These are phyloP conservation scores for Folsomia manolachei DNA, from an alignment of 2,888 invertebrate species.

Conservation along the genomic window DNA sequence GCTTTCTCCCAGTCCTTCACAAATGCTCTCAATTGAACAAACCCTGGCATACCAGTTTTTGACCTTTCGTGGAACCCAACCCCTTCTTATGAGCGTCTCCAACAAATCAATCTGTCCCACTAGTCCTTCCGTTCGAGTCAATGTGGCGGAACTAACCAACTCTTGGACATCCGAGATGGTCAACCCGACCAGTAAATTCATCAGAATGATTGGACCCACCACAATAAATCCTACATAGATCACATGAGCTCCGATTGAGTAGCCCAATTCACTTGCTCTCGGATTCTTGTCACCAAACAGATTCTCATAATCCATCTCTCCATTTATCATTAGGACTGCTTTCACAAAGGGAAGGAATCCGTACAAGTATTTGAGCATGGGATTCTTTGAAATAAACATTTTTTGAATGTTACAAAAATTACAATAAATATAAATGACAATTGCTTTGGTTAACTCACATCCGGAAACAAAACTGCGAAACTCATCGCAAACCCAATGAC, in stretches of 20 bases:
- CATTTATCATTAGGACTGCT: conserved; percentile 50
- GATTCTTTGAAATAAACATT: conserved; percentile 21
- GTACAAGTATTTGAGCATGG: conserved; percentile 20
- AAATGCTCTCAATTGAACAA: too few relatives aligned
- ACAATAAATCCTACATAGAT: conserved; percentile 48
- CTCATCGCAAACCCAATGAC: conserved; percentile 75
- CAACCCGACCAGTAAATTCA: conserved; percentile 51
- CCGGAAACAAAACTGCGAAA: conserved; percentile 74
- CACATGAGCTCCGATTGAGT: conserved; percentile 44
- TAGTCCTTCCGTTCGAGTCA: background rate
- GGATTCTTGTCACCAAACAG: conserved; percentile 38
- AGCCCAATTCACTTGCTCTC: conserved; percentile 26
- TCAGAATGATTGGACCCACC: conserved; percentile 48
- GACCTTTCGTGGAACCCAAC: background rate
- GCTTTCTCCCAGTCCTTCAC: too few relatives aligned
- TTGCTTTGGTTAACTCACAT: background rate
- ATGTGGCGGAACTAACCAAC: background rate
- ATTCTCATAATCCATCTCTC: conserved; percentile 48
- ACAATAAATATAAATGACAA: background rate
- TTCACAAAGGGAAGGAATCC: conserved; percentile 33
- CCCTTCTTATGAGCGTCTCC: background rate
- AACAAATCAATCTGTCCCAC: conserved; percentile 7
- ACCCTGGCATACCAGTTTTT: background rate
- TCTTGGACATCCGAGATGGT: conserved; percentile 45
- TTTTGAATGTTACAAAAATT: background rate